Evolutionary conservation across 2,797 vertebrate species (phyloP).

Genomic region (Nasua narica): DNA sequence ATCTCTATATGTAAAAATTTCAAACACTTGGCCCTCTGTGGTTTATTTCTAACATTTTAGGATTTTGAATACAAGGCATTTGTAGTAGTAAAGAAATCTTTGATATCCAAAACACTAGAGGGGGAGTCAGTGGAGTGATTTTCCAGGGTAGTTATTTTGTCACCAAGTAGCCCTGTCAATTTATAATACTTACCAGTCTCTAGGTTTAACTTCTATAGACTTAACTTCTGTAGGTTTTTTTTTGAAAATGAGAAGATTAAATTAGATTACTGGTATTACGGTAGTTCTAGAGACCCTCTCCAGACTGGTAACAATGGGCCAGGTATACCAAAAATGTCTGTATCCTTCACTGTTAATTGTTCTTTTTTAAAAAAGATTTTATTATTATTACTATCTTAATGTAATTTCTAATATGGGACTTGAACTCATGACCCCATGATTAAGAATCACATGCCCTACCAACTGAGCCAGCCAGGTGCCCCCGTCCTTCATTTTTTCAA

Average conservation of each 20-base stretch:
- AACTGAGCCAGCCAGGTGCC: background rate
- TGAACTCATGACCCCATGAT: background rate
- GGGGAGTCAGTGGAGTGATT: background rate
- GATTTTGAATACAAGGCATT: slow-evolving; percentile 44
- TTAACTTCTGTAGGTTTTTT: background rate
- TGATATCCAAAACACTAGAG: background rate
- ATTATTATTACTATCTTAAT: background rate
- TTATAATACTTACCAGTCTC: background rate
- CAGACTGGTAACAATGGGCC: background rate
- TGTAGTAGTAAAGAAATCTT: slow-evolving; percentile 8
- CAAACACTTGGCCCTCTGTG: background rate
- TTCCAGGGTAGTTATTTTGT: background rate
- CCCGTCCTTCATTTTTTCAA: background rate
- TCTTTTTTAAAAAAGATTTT: background rate
- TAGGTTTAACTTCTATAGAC: background rate
- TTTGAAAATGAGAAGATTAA: background rate
- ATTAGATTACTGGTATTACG: background rate
- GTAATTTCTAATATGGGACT: background rate
- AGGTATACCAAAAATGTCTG: background rate
- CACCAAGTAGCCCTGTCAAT: background rate
- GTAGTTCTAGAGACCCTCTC: background rate
- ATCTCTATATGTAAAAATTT: slow-evolving; percentile 11
- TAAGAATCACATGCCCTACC: background rate
- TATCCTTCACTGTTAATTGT: background rate
- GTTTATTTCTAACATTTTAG: slow-evolving; percentile 11